Conservation (phyloP, 2,888 invertebrate genomes). For the Palloptera scutellata region DNA sequence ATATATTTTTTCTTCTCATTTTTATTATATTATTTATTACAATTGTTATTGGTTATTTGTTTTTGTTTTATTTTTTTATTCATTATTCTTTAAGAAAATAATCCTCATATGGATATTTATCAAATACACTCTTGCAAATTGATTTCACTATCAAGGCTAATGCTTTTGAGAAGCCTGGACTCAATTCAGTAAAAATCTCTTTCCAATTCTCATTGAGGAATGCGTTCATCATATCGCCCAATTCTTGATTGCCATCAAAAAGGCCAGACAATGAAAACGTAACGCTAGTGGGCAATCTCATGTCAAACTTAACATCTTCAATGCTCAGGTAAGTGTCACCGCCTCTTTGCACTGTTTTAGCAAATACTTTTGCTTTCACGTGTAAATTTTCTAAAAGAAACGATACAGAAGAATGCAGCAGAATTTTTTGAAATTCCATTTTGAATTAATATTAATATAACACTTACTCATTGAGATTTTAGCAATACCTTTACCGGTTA, state of each 20-base stretch:
- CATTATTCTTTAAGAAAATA: constrained; percentile 18
- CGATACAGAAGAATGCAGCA: constrained; percentile 2
- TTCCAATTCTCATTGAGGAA: constrained; percentile 64
- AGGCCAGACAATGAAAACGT: constrained; percentile 53
- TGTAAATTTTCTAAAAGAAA: constrained; percentile 37
- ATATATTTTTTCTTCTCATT: constrained; percentile 1
- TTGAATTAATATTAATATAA: not conserved
- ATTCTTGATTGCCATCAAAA: constrained; percentile 64
- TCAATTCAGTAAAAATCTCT: constrained; percentile 62
- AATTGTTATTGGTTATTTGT: no score
- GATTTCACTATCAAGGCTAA: constrained; percentile 56
- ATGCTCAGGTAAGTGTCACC: constrained; percentile 43
- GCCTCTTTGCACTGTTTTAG: constrained; percentile 40
- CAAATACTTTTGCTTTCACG: constrained; percentile 32
- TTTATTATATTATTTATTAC: no score
- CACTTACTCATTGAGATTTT: constrained; percentile 39
- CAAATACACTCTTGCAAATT: constrained; percentile 57
- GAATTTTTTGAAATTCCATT: not conserved
- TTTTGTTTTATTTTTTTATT: not conserved
- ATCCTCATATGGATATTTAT: constrained; percentile 56
- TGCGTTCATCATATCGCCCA: constrained; percentile 63
- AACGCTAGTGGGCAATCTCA: constrained; percentile 44
- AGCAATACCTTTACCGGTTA: constrained; percentile 51
- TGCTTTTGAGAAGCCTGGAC: constrained; percentile 54
- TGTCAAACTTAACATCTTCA: constrained; percentile 37